These are phyloP conservation scores for Branchellion lobata DNA, from an alignment of 2,888 invertebrate species.

Conservation along the genomic window DNA sequence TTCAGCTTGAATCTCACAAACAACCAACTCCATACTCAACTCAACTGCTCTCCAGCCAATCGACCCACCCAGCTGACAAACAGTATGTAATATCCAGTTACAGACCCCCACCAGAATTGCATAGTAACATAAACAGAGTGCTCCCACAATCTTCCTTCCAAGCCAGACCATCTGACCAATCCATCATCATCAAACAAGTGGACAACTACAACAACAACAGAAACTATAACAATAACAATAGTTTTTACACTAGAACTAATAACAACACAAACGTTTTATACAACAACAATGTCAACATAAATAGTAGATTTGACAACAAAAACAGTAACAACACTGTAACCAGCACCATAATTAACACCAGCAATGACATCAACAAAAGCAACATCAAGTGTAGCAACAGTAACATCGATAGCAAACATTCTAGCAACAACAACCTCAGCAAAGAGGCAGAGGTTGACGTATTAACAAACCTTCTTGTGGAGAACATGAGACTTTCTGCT, in stretches of 20 bases:
- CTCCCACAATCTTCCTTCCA: not conserved
- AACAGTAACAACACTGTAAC: not conserved
- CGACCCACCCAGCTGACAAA: not conserved
- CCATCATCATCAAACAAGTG: not conserved
- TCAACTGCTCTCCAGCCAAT: not conserved
- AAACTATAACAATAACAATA: not conserved
- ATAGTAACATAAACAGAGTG: not conserved
- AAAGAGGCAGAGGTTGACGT: slow-evolving; percentile 85
- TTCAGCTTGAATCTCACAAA: no score
- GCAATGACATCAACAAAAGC: not conserved
- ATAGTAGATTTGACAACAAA: not conserved
- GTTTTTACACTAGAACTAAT: not conserved
- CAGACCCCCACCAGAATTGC: not conserved
- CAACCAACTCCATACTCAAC: not conserved
- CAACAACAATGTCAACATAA: no score
- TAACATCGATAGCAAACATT: not conserved
- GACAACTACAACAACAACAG: not conserved
- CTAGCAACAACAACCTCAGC: slow-evolving; percentile 7
- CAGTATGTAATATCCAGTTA: not conserved
- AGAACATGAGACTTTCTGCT: slow-evolving; percentile 70
- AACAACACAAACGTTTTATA: no score
- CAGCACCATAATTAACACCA: not conserved
- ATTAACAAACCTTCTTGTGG: slow-evolving; percentile 81
- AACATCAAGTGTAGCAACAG: not conserved
- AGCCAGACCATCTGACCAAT: not conserved